Base-by-base conservation (phyloP, 2,113 vertebrate species). In the Apodemus speciosus region DNA sequence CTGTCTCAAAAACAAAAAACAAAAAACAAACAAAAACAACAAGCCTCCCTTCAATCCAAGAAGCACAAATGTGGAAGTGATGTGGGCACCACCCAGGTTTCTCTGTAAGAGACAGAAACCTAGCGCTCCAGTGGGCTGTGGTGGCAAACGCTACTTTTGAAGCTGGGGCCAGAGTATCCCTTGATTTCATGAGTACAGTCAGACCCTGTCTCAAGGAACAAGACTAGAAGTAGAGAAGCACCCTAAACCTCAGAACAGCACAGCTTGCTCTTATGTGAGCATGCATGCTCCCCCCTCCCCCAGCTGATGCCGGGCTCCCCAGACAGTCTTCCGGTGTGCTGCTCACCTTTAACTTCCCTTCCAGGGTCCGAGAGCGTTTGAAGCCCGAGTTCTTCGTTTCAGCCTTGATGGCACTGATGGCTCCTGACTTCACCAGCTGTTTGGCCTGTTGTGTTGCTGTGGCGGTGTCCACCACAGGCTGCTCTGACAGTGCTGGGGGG, bases 381-480 rank as follows among this genome's bases (percentile, higher is more conserved):
- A 99, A 99, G 49, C 99, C 99, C 0, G 99, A 99, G 97, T 99
- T 99, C 97, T 99, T 99, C 97, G 99, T 99, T 94, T 99, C 99
- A 0, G 99, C 99, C 93, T 99, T 99, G 96, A 99, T 99, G 93
- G 99, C 99, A 60, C 99, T 99, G 96, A 99, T 99, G 69, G 99
- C 99, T 20, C 99, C 99, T 0, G 99, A 98, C 95, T 99, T 99
- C 96, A 99, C 98, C 85, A 99, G 98, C 98, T 99, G 99, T 96
- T 99, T 99, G 9, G 99, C 99, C 96, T 99, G 99, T 87, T 99
- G 99, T 2, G 99, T 99, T 0, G 99, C 99, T 0, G 99, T 99
- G 18, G 99, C 99, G 0, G 99, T 99, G 97, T 99, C 99, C 94
- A 99, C 98, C 7, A 99, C 98, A 1, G 99, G 99, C 97, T 99